A percentile compares a stretch with the other conserved stretches of the same genome.
Evolutionary conservation across 2,113 vertebrate species (phyloP).

Genomic region (Eudorcas thomsonii): DNA sequence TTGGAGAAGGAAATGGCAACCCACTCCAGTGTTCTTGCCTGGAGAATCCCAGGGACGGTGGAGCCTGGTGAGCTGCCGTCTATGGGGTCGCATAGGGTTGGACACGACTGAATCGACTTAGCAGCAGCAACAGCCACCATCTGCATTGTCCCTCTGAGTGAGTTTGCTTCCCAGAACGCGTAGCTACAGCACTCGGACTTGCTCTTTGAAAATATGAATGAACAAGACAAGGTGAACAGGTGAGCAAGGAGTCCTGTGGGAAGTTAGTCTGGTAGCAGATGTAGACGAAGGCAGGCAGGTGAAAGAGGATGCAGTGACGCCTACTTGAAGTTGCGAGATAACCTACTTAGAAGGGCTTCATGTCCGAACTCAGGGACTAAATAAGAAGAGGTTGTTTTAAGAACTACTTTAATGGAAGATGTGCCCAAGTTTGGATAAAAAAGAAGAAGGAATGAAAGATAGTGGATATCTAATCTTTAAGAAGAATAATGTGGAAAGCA

Average conservation of each 20-base stretch:
- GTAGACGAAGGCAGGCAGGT: neutral
- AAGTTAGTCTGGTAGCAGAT: neutral
- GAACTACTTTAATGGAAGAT: neutral
- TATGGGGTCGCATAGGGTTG: no score
- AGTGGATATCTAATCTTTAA: constrained; percentile 18
- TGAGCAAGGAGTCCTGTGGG: neutral
- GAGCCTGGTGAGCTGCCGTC: no score
- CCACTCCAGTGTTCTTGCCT: no score
- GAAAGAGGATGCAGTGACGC: neutral
- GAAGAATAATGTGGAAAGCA: neutral
- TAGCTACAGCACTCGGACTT: neutral
- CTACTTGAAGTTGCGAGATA: neutral
- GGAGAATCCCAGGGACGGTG: no score
- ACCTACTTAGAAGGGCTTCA: neutral
- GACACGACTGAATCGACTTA: no score
- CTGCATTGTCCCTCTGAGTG: neutral
- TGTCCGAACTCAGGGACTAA: neutral
- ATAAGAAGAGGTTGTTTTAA: neutral
- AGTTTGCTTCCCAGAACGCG: neutral
- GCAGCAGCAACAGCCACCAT: neutral
- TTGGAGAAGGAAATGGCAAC: no score
- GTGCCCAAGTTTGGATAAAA: constrained; percentile 3
- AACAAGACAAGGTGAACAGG: neutral
- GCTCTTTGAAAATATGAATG: neutral
- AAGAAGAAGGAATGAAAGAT: neutral